These are phyloP conservation scores for Sciaenops ocellatus DNA, from an alignment of 2,797 vertebrate species.

Conservation along the genomic window DNA sequence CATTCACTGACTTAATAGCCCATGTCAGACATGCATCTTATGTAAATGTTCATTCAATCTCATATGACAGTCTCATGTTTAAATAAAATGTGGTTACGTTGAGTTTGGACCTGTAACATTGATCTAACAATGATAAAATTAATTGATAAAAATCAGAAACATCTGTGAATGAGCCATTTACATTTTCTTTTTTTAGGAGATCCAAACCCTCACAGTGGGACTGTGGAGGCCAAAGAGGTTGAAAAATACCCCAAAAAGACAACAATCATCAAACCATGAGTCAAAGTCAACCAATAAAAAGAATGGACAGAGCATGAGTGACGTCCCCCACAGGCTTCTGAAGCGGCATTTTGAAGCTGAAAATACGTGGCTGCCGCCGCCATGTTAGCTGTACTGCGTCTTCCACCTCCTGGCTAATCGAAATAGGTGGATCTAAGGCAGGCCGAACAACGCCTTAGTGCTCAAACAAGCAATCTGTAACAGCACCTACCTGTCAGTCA, in stretches of 20 bases:
- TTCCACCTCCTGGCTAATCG: too few species aligned
- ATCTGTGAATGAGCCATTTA: not conserved
- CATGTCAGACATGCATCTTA: constrained; percentile 18
- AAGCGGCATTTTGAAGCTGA: too few species aligned
- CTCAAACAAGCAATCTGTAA: too few species aligned
- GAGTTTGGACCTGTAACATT: not conserved
- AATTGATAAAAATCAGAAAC: not conserved
- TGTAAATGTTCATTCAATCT: not conserved
- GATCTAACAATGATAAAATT: not conserved
- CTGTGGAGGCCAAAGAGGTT: not conserved
- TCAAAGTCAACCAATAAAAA: too few species aligned
- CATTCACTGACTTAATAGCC: not conserved
- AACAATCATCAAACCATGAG: not conserved
- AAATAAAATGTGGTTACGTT: not conserved
- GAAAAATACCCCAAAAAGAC: not conserved
- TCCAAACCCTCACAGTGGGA: rapidly evolving
- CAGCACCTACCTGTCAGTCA: too few species aligned
- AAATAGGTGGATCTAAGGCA: too few species aligned
- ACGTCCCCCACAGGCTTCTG: too few species aligned
- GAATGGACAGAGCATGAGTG: too few species aligned
- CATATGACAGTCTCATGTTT: not conserved
- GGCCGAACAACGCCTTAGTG: too few species aligned
- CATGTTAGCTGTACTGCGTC: too few species aligned
- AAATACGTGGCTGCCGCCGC: too few species aligned
- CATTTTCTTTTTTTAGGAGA: not conserved